phyloP scores from a whole-genome alignment of 1,140 invertebrate genomes.

The Zelostemma sp. region DNA sequence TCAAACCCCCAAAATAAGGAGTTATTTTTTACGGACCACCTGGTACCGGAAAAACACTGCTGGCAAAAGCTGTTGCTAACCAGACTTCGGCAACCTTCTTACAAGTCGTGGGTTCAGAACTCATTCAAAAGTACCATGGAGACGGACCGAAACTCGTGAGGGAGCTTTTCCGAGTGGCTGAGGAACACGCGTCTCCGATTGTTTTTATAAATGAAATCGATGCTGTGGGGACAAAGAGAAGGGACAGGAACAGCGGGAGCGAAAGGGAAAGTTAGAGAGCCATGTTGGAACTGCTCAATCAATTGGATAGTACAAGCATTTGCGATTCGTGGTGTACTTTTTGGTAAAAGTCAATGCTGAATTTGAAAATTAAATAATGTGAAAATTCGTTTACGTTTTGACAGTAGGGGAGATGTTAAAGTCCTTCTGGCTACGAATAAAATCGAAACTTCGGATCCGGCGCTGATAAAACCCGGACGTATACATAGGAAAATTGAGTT shows the following conservation, averaged over 20 bases:
- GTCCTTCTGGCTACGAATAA: conserved; percentile 99
- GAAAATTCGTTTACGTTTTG: conserved; percentile 72
- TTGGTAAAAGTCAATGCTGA: no score
- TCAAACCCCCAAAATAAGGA: conserved; percentile 99
- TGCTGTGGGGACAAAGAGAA: no score
- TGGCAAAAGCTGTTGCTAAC: no score
- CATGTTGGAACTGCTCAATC: no score
- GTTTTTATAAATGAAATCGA: conserved; percentile 99
- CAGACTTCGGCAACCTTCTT: conserved; percentile 99
- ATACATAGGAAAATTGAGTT: no score
- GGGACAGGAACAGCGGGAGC: conserved; percentile 99
- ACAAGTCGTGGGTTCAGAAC: no score
- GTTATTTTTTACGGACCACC: conserved; percentile 99
- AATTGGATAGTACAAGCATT: conserved; percentile 96
- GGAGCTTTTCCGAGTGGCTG: conserved; percentile 98
- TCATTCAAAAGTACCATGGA: conserved; percentile 99
- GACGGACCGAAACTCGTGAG: conserved; percentile 98
- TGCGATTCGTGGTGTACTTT: no score
- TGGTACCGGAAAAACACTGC: no score
- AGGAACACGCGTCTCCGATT: conserved; percentile 99
- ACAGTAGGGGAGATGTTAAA: conserved; percentile 82
- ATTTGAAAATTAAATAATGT: no score
- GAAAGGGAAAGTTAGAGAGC: conserved; percentile 98
- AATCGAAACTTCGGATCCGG: conserved; percentile 99
- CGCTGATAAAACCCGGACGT: conserved; percentile 97